A percentile compares a stretch with the other conserved stretches of the same genome.
Conservation (phyloP, 2,797 vertebrate species). For the Pempheris klunzingeri region DNA sequence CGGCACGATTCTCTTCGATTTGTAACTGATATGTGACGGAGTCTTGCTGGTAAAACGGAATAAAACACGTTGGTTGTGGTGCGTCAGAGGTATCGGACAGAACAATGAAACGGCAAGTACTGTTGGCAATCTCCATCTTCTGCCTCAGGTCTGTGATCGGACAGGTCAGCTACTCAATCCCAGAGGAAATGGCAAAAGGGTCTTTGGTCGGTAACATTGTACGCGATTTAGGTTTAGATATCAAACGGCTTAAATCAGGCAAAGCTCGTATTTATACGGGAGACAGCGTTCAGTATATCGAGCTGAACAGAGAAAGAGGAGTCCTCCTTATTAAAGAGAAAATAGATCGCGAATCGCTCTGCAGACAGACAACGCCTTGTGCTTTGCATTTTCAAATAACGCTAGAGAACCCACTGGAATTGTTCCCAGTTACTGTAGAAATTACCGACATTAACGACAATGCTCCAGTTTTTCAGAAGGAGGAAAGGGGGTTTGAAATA, state of each 20-base stretch:
- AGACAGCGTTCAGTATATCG: slow-evolving; percentile 57
- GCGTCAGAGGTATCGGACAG: neutral
- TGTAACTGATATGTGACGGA: accelerated
- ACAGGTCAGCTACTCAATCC: slow-evolving; percentile 74
- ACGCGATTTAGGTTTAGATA: slow-evolving; percentile 72
- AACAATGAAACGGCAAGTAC: slow-evolving; percentile 72
- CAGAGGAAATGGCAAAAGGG: slow-evolving; percentile 73
- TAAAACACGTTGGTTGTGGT: neutral
- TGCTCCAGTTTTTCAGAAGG: slow-evolving; percentile 63
- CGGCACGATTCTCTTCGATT: slow-evolving; percentile 14
- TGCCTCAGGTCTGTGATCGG: slow-evolving; percentile 36
- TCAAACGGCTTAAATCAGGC: slow-evolving; percentile 47
- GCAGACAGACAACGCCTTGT: slow-evolving; percentile 68
- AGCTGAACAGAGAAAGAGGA: slow-evolving; percentile 74
- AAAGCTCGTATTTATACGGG: slow-evolving; percentile 69
- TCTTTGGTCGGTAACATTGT: slow-evolving; percentile 71
- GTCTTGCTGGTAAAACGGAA: neutral
- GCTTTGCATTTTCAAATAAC: slow-evolving; percentile 76
- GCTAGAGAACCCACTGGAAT: slow-evolving; percentile 78
- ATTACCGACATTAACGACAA: slow-evolving; percentile 81
- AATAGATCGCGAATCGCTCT: slow-evolving; percentile 73
- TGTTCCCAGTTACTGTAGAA: slow-evolving; percentile 74
- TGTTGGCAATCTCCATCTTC: slow-evolving; percentile 49
- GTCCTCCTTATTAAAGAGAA: slow-evolving; percentile 67
- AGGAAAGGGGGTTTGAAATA: slow-evolving; percentile 69